phyloP scores from a whole-genome alignment of 2,113 vertebrate genomes.

The Jacana jacana region DNA sequence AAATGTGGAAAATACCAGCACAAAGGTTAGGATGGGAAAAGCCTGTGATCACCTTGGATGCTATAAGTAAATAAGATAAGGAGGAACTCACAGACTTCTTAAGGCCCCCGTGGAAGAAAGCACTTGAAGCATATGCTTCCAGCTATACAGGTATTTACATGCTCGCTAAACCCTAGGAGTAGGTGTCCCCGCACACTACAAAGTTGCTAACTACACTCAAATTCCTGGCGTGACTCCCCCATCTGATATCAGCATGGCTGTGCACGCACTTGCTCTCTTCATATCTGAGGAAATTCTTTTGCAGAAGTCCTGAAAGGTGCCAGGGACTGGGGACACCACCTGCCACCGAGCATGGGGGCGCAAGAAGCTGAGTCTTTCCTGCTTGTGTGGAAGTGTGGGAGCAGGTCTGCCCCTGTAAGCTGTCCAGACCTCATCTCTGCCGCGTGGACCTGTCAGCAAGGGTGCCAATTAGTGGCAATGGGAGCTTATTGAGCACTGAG shows the following conservation, averaged over 20 bases:
- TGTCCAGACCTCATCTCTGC: neutral
- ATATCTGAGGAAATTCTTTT: neutral
- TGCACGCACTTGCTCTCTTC: neutral
- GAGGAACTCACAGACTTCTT: neutral
- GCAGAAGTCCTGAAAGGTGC: neutral
- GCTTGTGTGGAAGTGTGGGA: fast-evolving
- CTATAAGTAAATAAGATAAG: neutral
- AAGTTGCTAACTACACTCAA: neutral
- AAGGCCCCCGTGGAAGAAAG: neutral
- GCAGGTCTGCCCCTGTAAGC: fast-evolving
- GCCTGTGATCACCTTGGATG: neutral
- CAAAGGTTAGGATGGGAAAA: neutral
- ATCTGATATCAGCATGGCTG: neutral
- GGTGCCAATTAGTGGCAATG: neutral
- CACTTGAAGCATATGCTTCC: neutral
- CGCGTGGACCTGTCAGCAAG: fast-evolving
- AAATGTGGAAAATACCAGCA: neutral
- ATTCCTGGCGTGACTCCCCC: neutral
- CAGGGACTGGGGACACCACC: fast-evolving
- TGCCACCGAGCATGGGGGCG: fast-evolving
- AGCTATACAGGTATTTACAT: neutral
- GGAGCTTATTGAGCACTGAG: neutral
- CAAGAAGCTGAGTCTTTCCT: fast-evolving
- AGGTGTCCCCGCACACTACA: neutral
- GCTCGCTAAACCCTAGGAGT: neutral